Evolutionary conservation across 2,888 invertebrate species (phyloP).

Genomic region (Meliscaeva auricollis): DNA sequence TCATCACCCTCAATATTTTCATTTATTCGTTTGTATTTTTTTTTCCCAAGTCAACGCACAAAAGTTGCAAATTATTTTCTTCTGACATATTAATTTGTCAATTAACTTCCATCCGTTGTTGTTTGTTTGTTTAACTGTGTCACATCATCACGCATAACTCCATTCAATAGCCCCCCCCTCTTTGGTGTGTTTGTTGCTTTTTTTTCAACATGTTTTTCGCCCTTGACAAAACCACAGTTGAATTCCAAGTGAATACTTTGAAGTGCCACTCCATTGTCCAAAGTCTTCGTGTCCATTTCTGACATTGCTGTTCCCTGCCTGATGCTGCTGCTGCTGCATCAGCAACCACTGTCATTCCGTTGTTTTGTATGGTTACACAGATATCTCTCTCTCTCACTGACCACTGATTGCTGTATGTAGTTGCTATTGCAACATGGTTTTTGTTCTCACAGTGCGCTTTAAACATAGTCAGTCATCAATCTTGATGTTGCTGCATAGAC

Average conservation of each 20-base stretch:
- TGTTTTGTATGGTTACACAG: neutral
- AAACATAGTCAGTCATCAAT: neutral
- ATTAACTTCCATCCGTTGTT: slow-evolving; percentile 31
- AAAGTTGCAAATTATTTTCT: slow-evolving; percentile 17
- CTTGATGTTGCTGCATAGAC: slow-evolving; percentile 47
- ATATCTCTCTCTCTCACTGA: slow-evolving; percentile 3
- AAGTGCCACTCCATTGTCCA: slow-evolving; percentile 49
- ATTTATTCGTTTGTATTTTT: neutral
- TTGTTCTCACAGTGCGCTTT: slow-evolving; percentile 29
- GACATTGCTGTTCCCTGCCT: neutral
- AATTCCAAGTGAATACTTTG: slow-evolving; percentile 52
- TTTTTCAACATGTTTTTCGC: neutral
- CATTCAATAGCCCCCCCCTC: slow-evolving; percentile 2
- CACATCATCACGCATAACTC: slow-evolving; percentile 34
- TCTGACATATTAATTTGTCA: slow-evolving; percentile 35
- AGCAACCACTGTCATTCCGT: neutral
- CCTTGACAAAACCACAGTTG: slow-evolving; percentile 46
- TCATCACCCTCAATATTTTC: neutral
- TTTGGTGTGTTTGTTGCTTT: neutral
- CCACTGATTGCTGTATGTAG: slow-evolving; percentile 57
- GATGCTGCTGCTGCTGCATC: slow-evolving; percentile 21
- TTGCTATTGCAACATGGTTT: slow-evolving; percentile 48
- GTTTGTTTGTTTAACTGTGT: slow-evolving; percentile 30
- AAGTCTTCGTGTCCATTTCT: slow-evolving; percentile 2
- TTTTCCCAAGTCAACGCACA: slow-evolving; percentile 24